phyloP scores from a whole-genome alignment of 2,888 invertebrate genomes.

The Archips xylosteana region DNA sequence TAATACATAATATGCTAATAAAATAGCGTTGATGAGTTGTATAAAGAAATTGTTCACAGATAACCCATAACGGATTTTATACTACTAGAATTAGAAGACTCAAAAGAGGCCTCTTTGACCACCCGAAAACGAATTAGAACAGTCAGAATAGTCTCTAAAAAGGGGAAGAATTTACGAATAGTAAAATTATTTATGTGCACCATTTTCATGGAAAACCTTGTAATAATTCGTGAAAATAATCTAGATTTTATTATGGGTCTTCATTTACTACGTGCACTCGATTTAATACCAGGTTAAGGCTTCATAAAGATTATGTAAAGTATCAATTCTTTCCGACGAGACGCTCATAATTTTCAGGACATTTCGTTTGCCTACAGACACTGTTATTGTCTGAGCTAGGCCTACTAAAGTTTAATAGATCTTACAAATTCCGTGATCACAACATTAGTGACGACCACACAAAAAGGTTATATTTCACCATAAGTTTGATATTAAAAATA shows the following conservation, averaged over 20 bases:
- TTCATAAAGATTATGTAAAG: constrained; percentile 14
- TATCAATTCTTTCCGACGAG: constrained; percentile 2
- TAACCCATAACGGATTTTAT: background rate
- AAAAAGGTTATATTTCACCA: background rate
- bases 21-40: too few relatives aligned
- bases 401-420: constrained; percentile 7
- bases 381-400: constrained; percentile 14
- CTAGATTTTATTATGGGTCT: background rate
- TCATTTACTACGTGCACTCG: constrained; percentile 6
- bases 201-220: background rate
- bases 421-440: background rate
- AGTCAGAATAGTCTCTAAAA: background rate
- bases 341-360: constrained; percentile 31
- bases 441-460: background rate
- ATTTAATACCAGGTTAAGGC: constrained; percentile 17
- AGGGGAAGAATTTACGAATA: background rate
- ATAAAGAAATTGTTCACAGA: too few relatives aligned
- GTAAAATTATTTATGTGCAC: background rate
- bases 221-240: background rate
- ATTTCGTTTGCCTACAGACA: constrained; percentile 21
- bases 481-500: too few relatives aligned
- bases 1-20: too few relatives aligned
- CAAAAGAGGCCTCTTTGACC: background rate
- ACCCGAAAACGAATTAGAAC: background rate
- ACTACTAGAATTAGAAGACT: background rate